Conservation (phyloP, 2,888 invertebrate genomes). For the Tortrix viridana region DNA sequence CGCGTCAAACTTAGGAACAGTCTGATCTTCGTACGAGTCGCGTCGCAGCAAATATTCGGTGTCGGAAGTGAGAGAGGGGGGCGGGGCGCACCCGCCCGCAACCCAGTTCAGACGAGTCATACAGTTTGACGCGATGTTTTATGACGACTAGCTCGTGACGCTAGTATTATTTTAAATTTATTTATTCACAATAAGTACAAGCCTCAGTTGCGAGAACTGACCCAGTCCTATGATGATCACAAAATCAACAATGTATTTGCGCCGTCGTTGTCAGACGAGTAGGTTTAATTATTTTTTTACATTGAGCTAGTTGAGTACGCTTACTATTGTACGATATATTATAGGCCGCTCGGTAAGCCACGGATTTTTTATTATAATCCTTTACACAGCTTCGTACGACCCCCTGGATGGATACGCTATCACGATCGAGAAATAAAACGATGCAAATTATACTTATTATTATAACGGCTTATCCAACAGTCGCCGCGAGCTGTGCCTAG, state of each 20-base stretch:
- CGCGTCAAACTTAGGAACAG: too few relatives aligned
- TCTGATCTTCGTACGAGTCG: too few relatives aligned
- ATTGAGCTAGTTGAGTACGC: slow-evolving; percentile 77
- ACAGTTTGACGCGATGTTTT: too few relatives aligned
- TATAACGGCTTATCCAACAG: slow-evolving; percentile 5
- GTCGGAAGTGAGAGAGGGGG: too few relatives aligned
- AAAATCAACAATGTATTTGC: neutral
- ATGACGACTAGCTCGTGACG: slow-evolving; percentile 26
- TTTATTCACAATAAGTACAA: slow-evolving; percentile 37
- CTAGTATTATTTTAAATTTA: slow-evolving; percentile 46
- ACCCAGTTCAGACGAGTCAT: too few relatives aligned
- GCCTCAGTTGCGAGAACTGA: slow-evolving; percentile 9
- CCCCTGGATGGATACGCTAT: neutral
- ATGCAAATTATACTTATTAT: slow-evolving; percentile 24
- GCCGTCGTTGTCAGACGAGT: slow-evolving; percentile 34
- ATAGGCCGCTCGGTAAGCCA: slow-evolving; percentile 62
- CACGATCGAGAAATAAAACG: slow-evolving; percentile 6
- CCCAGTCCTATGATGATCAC: neutral
- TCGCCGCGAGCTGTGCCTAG: slow-evolving; percentile 52
- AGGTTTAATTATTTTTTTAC: slow-evolving; percentile 68
- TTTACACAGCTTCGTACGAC: slow-evolving; percentile 21
- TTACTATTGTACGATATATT: slow-evolving; percentile 78
- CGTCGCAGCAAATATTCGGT: too few relatives aligned
- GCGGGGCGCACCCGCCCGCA: too few relatives aligned
- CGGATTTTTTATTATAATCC: slow-evolving; percentile 44